Percentiles rank a stretch among this genome's conserved stretches.
phyloP scores from a whole-genome alignment of 2,888 invertebrate species.

The Lepeophtheirus nordmannii region DNA sequence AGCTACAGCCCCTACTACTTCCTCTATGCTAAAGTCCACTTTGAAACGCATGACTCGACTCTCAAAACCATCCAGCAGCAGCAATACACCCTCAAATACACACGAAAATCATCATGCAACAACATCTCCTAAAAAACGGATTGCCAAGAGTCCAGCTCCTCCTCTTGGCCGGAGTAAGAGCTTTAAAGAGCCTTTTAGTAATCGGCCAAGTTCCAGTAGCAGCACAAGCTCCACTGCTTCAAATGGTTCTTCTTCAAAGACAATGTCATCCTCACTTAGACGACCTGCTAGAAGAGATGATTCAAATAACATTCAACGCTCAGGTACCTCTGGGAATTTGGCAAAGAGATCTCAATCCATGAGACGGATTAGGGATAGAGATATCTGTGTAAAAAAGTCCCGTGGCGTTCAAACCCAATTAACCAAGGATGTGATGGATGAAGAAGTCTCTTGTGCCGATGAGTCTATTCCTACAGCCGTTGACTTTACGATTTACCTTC shows the following conservation, averaged over 20 bases:
- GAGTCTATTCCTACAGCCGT: neutral
- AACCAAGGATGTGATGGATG: neutral
- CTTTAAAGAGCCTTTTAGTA: too few relatives aligned
- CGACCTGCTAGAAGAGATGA: neutral
- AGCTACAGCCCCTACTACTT: neutral
- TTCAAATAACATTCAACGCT: neutral
- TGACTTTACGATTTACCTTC: slow-evolving; percentile 1
- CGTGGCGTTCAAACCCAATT: slow-evolving; percentile 13
- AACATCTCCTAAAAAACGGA: too few relatives aligned
- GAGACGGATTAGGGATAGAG: neutral
- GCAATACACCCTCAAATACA: too few relatives aligned
- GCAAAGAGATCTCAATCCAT: neutral
- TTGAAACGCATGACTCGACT: slow-evolving; percentile 2
- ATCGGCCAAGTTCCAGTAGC: too few relatives aligned
- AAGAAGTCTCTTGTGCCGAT: neutral
- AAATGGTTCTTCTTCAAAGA: too few relatives aligned
- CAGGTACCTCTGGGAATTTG: neutral
- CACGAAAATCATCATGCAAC: too few relatives aligned
- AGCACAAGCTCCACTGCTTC: too few relatives aligned
- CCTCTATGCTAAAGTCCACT: neutral
- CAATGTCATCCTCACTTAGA: too few relatives aligned
- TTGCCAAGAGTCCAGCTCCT: too few relatives aligned
- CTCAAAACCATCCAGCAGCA: too few relatives aligned
- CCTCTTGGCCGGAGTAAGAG: too few relatives aligned
- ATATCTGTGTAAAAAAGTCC: neutral